Conservation (phyloP, 2,113 vertebrate species). For the Ginglymostoma cirratum region DNA sequence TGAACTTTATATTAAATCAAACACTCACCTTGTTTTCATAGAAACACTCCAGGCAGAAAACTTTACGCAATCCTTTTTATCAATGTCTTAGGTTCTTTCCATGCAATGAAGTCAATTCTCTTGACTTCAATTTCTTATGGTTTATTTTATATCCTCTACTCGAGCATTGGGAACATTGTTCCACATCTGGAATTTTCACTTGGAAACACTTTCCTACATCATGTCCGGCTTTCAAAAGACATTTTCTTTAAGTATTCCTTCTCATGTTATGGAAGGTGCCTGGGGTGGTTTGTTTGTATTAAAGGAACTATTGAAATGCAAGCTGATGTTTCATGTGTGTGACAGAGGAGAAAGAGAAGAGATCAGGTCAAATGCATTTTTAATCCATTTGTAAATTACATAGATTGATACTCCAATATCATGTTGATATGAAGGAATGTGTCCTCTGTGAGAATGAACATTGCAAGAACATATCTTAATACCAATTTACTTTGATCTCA, state of each 20-base stretch:
- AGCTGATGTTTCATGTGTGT: neutral
- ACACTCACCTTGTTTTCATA: neutral
- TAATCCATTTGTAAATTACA: neutral
- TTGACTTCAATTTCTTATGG: constrained; percentile 3
- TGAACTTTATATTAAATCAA: neutral
- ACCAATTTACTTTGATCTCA: neutral
- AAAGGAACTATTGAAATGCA: neutral
- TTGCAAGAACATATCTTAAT: neutral
- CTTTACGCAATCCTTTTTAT: neutral
- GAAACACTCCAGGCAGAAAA: neutral
- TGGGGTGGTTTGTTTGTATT: neutral
- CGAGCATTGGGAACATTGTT: too few relatives aligned
- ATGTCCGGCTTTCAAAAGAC: neutral
- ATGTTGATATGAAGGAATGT: neutral
- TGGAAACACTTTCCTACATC: neutral
- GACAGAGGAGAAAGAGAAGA: neutral
- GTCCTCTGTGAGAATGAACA: neutral
- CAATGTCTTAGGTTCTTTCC: neutral
- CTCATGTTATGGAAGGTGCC: neutral
- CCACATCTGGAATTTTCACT: neutral
- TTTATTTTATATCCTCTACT: constrained; percentile 8
- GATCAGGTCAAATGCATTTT: neutral
- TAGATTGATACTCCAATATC: neutral
- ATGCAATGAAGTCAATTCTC: neutral
- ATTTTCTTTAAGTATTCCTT: neutral